phyloP scores from a whole-genome alignment of 2,113 vertebrate species.

The Podarcis cretensis region DNA sequence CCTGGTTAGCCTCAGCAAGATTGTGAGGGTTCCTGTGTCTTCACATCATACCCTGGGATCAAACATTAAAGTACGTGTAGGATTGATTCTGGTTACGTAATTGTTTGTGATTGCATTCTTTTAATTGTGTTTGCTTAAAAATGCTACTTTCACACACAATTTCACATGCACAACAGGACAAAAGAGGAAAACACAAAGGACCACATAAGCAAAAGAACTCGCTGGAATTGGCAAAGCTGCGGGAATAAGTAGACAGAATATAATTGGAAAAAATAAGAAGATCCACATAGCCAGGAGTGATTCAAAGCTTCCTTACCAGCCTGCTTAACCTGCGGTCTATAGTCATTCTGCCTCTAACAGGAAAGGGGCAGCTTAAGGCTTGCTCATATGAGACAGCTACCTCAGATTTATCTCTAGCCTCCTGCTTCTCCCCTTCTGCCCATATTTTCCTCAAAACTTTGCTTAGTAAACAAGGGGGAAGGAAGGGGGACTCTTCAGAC shows the following conservation, averaged over 20 bases:
- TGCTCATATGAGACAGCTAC: background rate
- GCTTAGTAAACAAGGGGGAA: background rate
- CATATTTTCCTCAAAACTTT: background rate
- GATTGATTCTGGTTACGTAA: background rate
- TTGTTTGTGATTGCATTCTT: background rate
- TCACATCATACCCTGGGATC: background rate
- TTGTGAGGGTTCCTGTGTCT: too few relatives aligned
- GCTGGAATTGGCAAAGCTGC: background rate
- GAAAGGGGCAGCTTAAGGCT: background rate
- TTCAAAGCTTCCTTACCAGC: background rate
- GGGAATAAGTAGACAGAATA: background rate
- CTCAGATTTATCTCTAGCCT: background rate
- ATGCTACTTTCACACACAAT: background rate
- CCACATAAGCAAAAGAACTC: background rate
- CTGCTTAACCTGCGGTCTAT: background rate
- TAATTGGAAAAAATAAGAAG: slow-evolving; percentile 6
- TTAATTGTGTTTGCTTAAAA: background rate
- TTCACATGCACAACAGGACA: background rate
- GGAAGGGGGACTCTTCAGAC: background rate
- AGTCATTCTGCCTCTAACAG: background rate
- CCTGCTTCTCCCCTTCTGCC: background rate
- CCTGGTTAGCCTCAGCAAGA: too few relatives aligned
- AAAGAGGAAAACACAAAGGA: background rate
- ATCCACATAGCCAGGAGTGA: background rate
- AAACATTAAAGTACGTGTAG: background rate